These are phyloP conservation scores for Sminthopsis crassicaudata DNA, from an alignment of 2,113 vertebrate genomes.

Conservation along the genomic window DNA sequence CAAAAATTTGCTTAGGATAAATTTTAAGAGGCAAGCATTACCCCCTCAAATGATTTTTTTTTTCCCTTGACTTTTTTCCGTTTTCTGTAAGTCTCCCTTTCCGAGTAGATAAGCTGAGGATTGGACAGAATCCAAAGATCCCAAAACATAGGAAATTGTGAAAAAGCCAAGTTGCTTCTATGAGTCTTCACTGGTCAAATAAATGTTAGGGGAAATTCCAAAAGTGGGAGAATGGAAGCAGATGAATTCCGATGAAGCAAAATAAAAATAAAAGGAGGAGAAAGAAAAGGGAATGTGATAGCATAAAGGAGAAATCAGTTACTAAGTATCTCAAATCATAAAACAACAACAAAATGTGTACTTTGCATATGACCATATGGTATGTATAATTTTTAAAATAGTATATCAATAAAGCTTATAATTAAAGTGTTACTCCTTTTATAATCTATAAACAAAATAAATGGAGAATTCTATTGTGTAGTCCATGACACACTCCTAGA, in stretches of 20 bases:
- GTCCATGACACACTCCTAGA: not conserved
- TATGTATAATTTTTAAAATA: not conserved
- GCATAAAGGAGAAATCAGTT: not conserved
- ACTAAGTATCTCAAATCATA: not conserved
- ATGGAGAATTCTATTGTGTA: not conserved
- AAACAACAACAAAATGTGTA: conserved; percentile 21
- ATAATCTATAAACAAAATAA: not conserved
- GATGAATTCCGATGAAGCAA: conserved; percentile 29
- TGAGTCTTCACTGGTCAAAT: conserved; percentile 19
- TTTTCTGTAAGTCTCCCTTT: conserved; percentile 6
- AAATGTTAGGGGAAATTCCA: conserved; percentile 26
- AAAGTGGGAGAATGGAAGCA: not conserved
- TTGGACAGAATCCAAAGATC: not conserved
- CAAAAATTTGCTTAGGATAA: conserved; percentile 13
- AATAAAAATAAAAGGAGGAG: not conserved
- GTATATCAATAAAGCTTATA: not conserved
- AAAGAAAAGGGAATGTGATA: conserved; percentile 24
- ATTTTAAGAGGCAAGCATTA: conserved; percentile 24
- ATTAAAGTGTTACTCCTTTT: not conserved
- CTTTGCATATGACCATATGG: not conserved
- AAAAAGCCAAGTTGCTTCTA: conserved; percentile 43
- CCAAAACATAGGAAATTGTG: conserved; percentile 15
- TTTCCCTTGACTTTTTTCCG: conserved; percentile 44
- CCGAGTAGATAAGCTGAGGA: conserved; percentile 14
- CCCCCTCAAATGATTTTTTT: not conserved